Base-by-base conservation (phyloP, 64 coral and sea anemone species). In the Trachythela sp. region DNA sequence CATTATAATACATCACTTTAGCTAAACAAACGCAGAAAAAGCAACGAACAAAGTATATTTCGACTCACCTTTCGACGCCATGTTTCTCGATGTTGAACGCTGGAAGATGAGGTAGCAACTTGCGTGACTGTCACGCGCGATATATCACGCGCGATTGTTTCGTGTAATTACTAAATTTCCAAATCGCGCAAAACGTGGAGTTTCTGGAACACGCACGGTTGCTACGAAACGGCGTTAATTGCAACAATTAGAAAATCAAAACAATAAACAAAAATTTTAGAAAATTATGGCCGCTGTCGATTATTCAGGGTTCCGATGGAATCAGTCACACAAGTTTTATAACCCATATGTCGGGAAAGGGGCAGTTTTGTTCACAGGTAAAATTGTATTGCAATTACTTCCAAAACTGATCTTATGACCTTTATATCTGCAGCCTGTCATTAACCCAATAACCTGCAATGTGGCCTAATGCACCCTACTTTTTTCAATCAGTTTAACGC, bases 291-390 rank as follows among this genome's bases (percentile, higher is more conserved):
- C 75, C 15, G 37, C 75, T 35, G 31, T 80, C 14, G 20, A 30
- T 39, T 80, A 39, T 20, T 37, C 34, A 38, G 75, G 75, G 13
- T 80, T 80, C 30, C 75, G 75, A 37, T 95, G 94, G 94, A 60
- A 58, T 41, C 93, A 93, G 56, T 99, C 96, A 0, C 91, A 99
- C 85, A 94, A 92, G 89, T 99, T 91, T 52, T 95, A 99, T n/a
- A 94, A 95, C 58, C 96, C 96, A 38, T 89, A 94, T 59, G 92
- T 94, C 37, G 96, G 93, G 2, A 94, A 94, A 90, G 96, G 96
- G 77, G 84, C 91, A 80, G 92, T 99, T 33, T 68, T 99, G 33
- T 99, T 99, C 22, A 95, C 93, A 48, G 96, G 96, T 95, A 91
- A 13, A 39, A 34, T 37, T 37, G 20, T 7, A 31, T 68, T 68